Evolutionary conservation across 2,113 vertebrate genomes (phyloP), one percentile per base, ranked within the genome.

Genomic region (Syngnathoides biaculeatus): DNA sequence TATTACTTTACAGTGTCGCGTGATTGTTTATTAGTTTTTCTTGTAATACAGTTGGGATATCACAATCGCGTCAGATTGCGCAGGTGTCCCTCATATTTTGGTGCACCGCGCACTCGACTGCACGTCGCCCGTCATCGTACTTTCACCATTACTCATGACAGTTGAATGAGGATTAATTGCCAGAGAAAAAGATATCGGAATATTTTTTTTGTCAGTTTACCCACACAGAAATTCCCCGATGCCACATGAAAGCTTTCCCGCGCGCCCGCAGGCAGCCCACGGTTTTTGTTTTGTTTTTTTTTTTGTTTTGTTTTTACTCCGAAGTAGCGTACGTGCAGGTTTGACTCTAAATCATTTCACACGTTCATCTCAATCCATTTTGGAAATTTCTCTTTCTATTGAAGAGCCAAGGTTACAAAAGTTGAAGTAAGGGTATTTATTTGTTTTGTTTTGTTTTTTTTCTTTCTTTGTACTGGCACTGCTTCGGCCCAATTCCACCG

Each of bases 401-500:
- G 26, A 27, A 30, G 5, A 7, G 15, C 15, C 15, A 30, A 27
- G 1, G n/a, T 30, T 17, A 2, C 26, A 30, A 7, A 30, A 27
- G 26, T 30, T 14, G 26, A 55, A 55, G 5, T 13, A 26, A 2
- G 55, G 55, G 24, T 8, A 14, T 56, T 24, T 15, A 11, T 24
- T 24, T n/a, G 10, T 43, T 43, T 12, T 45, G 5, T 50, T 50
- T 48, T 19, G 5, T 20, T 20, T 20, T 50, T 52, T 2, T 43
- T 47, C 1, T 47, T 47, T 15, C 1, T 17, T 47, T 47, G 15
- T 47, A 30, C 30, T 26, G 13, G 53, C 53, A 14, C 26, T 57
- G 5, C 74, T 78, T 72, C 72, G 75, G 61, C 48, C 52, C 64
- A 72, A 82, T 74, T 81, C 74, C 83, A 85, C 84, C 79, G 80